Base-by-base conservation (phyloP, 2,797 vertebrate species). In the Huso huso region DNA sequence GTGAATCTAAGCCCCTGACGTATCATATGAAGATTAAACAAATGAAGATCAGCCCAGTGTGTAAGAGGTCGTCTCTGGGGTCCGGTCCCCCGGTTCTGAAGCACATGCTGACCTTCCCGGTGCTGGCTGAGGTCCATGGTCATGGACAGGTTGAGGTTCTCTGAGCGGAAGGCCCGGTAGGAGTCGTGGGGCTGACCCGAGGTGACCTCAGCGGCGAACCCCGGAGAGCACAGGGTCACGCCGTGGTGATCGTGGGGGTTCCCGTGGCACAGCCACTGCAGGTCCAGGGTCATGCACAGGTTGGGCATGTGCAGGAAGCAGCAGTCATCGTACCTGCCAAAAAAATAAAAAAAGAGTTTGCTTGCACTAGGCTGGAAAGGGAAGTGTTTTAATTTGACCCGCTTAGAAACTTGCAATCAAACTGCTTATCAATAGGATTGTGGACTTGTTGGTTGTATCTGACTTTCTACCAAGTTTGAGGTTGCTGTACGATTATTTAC, bases 181-280 rank as follows among this genome's bases (percentile, higher is more conserved):
- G 97, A 98, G 79, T 99, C 96, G 0, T 98, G 94, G 49, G 93
- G 88, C 78, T 97, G 93, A 75, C 93, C 94, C 69, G 93, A 87
- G 0, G 92, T 92, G 72, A 95, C 88, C 15, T 97, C 92, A 0
- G 95, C 88, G 68, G 94, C 72, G 63, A 90, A 95, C 63, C 96
- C 93, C 0, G 91, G 90, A 71, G 91, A 93, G 82, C 95, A 95
- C 72, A 98, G 86, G 81, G 89, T 91, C 71, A 99, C 92, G 0
- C 90, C 73, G 0, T 99, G 93, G 78, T 99, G 97, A 87, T 98
- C 96, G 0, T 96, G 88, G 67, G 97, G 94, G 86, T 97, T 98
- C 51, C 97, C 97, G 1, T 96, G 95, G 81, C 95, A 98, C 72
- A 99, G 86, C 97, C 96, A 99, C 71, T 96, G 94, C 73, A 99